Conservation (phyloP, 2,888 invertebrate species). For the Neoitamus cyanurus region DNA sequence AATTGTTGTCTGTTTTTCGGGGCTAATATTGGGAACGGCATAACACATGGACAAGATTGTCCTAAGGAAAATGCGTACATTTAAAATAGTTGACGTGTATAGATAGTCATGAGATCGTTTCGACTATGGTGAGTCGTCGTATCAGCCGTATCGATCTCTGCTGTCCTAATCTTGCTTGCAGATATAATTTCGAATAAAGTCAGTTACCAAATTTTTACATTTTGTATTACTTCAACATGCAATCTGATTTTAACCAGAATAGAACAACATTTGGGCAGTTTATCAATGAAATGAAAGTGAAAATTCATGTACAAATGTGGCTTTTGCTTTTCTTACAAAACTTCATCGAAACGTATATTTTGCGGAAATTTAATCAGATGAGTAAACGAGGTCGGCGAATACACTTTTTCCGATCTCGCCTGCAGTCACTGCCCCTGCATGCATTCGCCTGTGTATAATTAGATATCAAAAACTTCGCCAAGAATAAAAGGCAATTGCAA, state of each 20-base stretch:
- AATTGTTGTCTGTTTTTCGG: too few relatives aligned
- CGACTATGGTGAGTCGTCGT: too few relatives aligned
- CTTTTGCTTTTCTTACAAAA: too few relatives aligned
- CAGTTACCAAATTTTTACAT: neutral
- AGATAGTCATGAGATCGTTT: too few relatives aligned
- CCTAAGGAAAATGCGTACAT: too few relatives aligned
- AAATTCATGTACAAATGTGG: neutral
- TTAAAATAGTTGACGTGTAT: too few relatives aligned
- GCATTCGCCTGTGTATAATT: neutral
- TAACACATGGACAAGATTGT: too few relatives aligned
- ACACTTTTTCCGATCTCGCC: neutral
- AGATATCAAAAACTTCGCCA: neutral
- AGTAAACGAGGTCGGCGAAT: neutral
- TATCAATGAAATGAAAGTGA: neutral
- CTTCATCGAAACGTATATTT: neutral
- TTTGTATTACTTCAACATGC: too few relatives aligned
- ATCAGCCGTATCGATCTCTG: too few relatives aligned
- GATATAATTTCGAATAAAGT: neutral
- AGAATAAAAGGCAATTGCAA: neutral
- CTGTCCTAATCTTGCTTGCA: neutral
- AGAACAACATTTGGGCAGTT: neutral
- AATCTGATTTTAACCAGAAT: neutral
- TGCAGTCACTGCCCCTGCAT: neutral
- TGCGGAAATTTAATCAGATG: neutral
- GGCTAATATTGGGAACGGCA: too few relatives aligned